Percentiles rank a stretch among this genome's conserved stretches.
These are phyloP conservation scores for Knipowitschia caucasica DNA, from an alignment of 2,797 vertebrate species.

Conservation along the genomic window DNA sequence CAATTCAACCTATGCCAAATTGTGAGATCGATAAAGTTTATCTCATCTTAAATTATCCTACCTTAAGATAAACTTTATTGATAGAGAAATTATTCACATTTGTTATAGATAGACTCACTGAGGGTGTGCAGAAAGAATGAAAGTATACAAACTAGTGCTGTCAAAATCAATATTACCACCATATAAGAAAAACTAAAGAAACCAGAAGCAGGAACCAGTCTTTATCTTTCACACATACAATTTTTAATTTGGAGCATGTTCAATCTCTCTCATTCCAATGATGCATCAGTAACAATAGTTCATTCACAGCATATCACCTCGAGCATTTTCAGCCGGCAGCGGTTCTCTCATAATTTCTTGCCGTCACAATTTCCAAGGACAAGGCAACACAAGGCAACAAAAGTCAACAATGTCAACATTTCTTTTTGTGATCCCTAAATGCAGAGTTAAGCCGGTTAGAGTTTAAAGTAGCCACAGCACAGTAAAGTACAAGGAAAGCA, in stretches of 20 bases:
- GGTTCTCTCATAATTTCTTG: background rate
- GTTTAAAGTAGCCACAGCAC: background rate
- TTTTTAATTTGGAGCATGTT: background rate
- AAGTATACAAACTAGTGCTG: too few relatives aligned
- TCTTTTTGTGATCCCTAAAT: background rate
- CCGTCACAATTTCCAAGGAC: background rate
- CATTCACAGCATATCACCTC: background rate
- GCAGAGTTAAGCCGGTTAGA: background rate
- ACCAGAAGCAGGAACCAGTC: too few relatives aligned
- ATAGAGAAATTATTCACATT: too few relatives aligned
- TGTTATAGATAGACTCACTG: too few relatives aligned
- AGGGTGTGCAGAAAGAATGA: too few relatives aligned
- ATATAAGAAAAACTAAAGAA: too few relatives aligned
- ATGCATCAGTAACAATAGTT: background rate
- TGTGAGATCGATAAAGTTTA: too few relatives aligned
- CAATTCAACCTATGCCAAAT: too few relatives aligned
- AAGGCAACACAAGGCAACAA: background rate
- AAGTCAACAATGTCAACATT: constrained; percentile 2
- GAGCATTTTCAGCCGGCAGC: background rate
- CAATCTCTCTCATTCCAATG: background rate
- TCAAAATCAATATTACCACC: too few relatives aligned
- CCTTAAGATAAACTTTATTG: too few relatives aligned
- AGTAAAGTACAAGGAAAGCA: background rate
- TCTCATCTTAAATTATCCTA: too few relatives aligned
- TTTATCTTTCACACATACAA: background rate